Evolutionary conservation across 2,797 vertebrate species (phyloP), one percentile per base, ranked within the genome.

Genomic region (Phrynocephalus vlangalii): DNA sequence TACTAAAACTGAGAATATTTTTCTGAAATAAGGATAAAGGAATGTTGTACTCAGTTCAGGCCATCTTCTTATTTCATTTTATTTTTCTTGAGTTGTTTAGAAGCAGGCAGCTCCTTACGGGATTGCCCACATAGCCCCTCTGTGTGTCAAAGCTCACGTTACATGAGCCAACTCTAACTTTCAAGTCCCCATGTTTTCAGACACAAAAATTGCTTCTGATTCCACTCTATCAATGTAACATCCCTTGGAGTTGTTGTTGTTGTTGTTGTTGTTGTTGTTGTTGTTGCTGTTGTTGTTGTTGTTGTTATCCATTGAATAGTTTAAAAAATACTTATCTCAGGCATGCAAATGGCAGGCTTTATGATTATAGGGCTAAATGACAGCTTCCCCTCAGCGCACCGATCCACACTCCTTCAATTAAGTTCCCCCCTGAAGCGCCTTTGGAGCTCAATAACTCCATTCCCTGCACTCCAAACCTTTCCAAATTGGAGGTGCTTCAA

Each of bases 71-170:
- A 63, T 63, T 63, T 63, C 20, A 63, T 63, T 63, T 63, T 20
- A 63, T 52, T 87, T 52, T 20, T 87, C 82, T 79, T 70, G 72
- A 87, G 87, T 86, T 86, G n/a, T 20, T 63, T 72, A 72, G 8
- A 63, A 3, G 30, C 30, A 80, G 26, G 1, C 28, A 20, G 18
- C 50, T 18, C 63, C 20, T 79, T 13, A 16, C 84, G 33, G 67
- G 6, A 28, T 24, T 72, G 48, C 44, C 16, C n/a, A 15, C 20
- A 20, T 4, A 48, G 75, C 24, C 10, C 67, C 38, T n/a, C 52
- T 77, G 28, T 33, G 20, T 63, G 60, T 24, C 28, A 70, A 52
- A 79, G 44, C 22, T 15, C 56, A 10, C 11, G 33, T 22, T 56
- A 20, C 20, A 72, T 8, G 11, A 77, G 50, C 22, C 2, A 24